Evolutionary conservation across 2,888 invertebrate genomes (phyloP), one percentile per base, ranked within the genome.

Genomic region (Hypena proboscidalis): DNA sequence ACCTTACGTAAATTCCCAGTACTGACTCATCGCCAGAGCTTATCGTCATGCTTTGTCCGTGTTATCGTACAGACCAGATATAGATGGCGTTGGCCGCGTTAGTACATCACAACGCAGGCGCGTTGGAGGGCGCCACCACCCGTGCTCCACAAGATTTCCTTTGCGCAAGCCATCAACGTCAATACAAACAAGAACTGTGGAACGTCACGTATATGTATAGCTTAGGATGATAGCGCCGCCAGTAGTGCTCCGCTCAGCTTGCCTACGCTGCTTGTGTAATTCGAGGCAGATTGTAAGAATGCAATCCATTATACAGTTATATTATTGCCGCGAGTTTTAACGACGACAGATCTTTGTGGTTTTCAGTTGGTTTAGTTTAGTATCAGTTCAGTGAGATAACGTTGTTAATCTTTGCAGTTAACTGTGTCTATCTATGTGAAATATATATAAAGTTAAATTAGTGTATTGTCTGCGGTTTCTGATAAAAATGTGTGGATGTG

Each of bases 151-250:
- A 25, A 33, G 43, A 11, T 43, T 41, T 64, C 13, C 60, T 73
- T 66, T 77, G 85, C 88, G 85, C 86, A 84, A 74, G 80, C 70
- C 64, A 67, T 59, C 62, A 67, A 85, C 86, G 87, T 90, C 89
- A 87, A 90, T 90, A 88, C 85, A 85, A 90, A 87, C 81, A 83
- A 81, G 78, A 77, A 74, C 68, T 74, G 64, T 70, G 78, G 74
- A 73, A 72, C 71, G 72, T 77, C 72, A 70, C 67, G 71, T 74
- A 71, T 73, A 80, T 72, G 80, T 85, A 85, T 81, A 80, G 77
- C 67, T 62, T 67, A 72, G 73, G 70, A 75, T 80, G 82, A 77
- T 80, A 82, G 79, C 74, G 80, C 73, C 75, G 70, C 76, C 83
- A 82, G 80, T 83, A 78, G 83, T 75, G 80, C 73, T 71, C 71